A percentile compares a stretch with the other conserved stretches of the same genome.
phyloP scores from a whole-genome alignment of 1,140 invertebrate species.

The Bilobella aurantiaca region DNA sequence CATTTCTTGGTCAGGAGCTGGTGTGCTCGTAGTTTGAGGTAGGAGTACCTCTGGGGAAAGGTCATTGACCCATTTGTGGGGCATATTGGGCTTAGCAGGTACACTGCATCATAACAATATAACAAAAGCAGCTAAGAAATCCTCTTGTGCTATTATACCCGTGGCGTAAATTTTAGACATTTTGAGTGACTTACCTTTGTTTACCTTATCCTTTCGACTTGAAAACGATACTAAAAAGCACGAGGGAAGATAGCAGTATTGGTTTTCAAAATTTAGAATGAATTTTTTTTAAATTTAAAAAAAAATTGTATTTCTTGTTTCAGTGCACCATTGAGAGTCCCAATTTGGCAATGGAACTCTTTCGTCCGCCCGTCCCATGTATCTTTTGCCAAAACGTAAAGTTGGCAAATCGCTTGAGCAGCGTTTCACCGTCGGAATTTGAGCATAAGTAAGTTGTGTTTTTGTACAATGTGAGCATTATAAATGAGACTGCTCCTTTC shows the following conservation, averaged over 20 bases:
- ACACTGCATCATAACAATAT: too few relatives aligned
- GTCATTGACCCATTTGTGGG: too few relatives aligned
- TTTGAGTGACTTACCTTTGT: constrained; percentile 1
- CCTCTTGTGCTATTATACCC: too few relatives aligned
- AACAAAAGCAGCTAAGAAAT: too few relatives aligned
- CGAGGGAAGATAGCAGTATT: background rate
- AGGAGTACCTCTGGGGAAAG: too few relatives aligned
- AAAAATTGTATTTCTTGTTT: constrained; percentile 6
- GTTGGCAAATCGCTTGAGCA: constrained; percentile 37
- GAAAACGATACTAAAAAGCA: background rate
- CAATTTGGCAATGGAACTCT: constrained; percentile 39
- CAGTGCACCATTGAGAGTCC: constrained; percentile 41
- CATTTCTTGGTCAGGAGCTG: too few relatives aligned
- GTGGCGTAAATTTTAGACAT: background rate
- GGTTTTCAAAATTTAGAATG: background rate
- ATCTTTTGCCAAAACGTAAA: constrained; percentile 39
- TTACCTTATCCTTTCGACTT: background rate
- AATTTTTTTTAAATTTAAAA: background rate
- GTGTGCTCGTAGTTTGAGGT: too few relatives aligned
- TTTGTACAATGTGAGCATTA: background rate
- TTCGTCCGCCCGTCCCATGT: constrained; percentile 42
- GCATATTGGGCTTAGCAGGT: too few relatives aligned
- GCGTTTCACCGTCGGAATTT: constrained; percentile 41
- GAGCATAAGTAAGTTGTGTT: constrained; percentile 37
- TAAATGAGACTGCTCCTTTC: too few relatives aligned